Conservation (phyloP, 2,113 vertebrate genomes). For the Oncorhynchus gorbuscha region DNA sequence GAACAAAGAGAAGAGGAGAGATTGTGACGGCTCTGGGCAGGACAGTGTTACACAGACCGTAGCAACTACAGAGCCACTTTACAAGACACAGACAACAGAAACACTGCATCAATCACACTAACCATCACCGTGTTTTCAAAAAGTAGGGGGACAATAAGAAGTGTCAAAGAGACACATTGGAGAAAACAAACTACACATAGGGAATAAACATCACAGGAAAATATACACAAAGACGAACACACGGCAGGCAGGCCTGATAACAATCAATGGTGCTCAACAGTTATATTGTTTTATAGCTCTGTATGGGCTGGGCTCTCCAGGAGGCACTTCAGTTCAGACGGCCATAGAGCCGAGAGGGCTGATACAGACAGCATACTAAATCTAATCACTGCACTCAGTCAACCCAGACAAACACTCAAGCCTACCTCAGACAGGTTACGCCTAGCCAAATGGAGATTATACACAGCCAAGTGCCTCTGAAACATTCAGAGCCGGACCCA, state of each 20-base stretch:
- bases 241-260: neutral
- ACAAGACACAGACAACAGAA: neutral
- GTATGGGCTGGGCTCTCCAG: constrained; percentile 12
- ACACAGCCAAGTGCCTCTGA: too few species aligned
- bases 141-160: neutral
- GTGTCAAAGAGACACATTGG: too few species aligned
- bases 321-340: neutral
- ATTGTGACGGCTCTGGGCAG: neutral
- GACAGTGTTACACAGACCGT: neutral
- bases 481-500: too few species aligned
- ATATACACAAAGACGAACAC: constrained; percentile 23
- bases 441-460: too few species aligned
- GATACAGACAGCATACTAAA: constrained; percentile 13
- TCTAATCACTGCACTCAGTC: neutral
- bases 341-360: neutral
- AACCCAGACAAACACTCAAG: too few species aligned
- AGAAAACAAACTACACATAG: too few species aligned
- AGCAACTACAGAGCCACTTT: neutral
- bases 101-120: too few species aligned
- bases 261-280: constrained; percentile 25
- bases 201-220: too few species aligned
- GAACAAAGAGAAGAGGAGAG: neutral
- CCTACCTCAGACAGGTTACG: too few species aligned
- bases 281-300: constrained; percentile 51
- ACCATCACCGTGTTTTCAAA: too few species aligned